These are phyloP conservation scores for Leptopilina syphax DNA, from an alignment of 2,888 invertebrate species.

Conservation along the genomic window DNA sequence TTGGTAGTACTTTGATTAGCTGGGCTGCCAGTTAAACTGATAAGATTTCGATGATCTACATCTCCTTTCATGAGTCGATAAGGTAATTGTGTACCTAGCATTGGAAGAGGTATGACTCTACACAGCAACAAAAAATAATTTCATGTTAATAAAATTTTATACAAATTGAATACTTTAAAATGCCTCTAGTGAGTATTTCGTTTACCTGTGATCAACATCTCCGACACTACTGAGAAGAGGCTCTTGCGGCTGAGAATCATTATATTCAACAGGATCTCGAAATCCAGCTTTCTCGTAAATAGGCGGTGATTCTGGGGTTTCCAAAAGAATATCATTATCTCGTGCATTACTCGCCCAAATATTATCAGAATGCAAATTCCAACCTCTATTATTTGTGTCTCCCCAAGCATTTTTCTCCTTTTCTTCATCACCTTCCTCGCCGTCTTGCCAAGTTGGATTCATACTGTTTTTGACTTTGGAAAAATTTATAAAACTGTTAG, in stretches of 20 bases:
- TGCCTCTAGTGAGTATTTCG: slow-evolving; percentile 8
- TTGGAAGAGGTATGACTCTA: slow-evolving; percentile 71
- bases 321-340: slow-evolving; percentile 71
- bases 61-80: slow-evolving; percentile 78
- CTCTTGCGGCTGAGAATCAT: slow-evolving; percentile 78
- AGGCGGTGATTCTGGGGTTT: slow-evolving; percentile 84
- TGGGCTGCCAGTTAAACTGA: slow-evolving; percentile 88
- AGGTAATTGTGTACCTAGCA: slow-evolving; percentile 69
- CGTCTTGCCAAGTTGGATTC: slow-evolving; percentile 66
- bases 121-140: neutral
- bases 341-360: slow-evolving; percentile 66
- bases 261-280: slow-evolving; percentile 81
- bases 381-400: slow-evolving; percentile 71
- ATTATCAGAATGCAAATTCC: slow-evolving; percentile 69
- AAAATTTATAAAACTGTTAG: neutral
- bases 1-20: slow-evolving; percentile 70
- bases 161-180: neutral
- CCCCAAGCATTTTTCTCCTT: slow-evolving; percentile 68
- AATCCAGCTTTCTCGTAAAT: slow-evolving; percentile 82
- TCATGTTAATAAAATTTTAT: neutral
- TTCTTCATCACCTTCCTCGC: slow-evolving; percentile 63
- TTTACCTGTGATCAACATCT: slow-evolving; percentile 75
- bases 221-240: slow-evolving; percentile 70
- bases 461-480: slow-evolving; percentile 68
- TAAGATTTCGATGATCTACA: slow-evolving; percentile 90